Conservation (phyloP, 2,797 vertebrate species). For the Vespertilio murinus region DNA sequence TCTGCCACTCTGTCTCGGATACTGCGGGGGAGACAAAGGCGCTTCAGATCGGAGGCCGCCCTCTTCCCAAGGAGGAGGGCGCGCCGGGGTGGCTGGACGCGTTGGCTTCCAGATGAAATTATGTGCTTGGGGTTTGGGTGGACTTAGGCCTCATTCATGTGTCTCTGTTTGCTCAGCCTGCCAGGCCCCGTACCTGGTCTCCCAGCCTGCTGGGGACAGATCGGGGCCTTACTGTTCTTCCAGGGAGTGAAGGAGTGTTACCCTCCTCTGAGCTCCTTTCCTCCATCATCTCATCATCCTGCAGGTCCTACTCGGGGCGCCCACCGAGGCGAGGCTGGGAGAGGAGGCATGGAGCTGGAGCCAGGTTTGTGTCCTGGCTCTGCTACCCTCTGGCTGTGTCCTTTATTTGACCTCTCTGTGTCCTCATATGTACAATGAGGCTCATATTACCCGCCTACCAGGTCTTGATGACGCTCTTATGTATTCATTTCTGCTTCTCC, state of each 20-base stretch:
- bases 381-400: neutral
- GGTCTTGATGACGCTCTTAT: neutral
- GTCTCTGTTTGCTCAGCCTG: constrained; percentile 72
- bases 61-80: constrained; percentile 37
- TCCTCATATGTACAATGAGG: neutral
- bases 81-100: neutral
- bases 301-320: neutral
- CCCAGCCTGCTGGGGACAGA: constrained; percentile 60
- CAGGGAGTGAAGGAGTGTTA: neutral
- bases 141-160: constrained; percentile 77
- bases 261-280: neutral
- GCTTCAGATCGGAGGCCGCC: constrained; percentile 61
- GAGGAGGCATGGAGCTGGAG: neutral
- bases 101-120: constrained; percentile 72
- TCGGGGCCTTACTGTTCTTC: constrained; percentile 19
- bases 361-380: neutral
- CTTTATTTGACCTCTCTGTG: neutral
- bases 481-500: neutral
- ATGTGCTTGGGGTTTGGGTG: constrained; percentile 76
- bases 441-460: neutral
- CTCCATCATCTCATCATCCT: too few relatives aligned
- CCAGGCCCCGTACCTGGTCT: constrained; percentile 54
- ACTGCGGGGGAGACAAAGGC: constrained; percentile 65
- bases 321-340: fast-evolving
- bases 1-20: constrained; percentile 58